phyloP scores from a whole-genome alignment of 2,888 invertebrate species.

The Erpobdella octoculata region DNA sequence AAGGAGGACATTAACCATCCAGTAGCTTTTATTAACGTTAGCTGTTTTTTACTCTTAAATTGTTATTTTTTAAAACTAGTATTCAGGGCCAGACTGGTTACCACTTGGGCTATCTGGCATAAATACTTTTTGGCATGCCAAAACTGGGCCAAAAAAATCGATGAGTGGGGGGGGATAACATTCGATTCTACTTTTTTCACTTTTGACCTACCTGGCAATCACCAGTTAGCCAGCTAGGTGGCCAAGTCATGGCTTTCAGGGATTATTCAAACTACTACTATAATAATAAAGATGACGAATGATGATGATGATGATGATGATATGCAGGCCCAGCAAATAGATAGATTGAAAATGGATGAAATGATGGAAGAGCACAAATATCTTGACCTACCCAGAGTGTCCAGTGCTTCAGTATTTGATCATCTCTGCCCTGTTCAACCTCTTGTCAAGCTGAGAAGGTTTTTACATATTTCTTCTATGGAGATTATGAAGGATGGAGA shows the following conservation, averaged over 20 bases:
- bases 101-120: too few species aligned
- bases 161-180: too few species aligned
- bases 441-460: constrained; percentile 43
- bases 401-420: constrained; percentile 77
- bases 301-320: neutral
- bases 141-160: too few species aligned
- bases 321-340: constrained; percentile 72
- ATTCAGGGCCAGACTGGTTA: too few species aligned
- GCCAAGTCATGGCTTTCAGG: too few species aligned
- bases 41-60: too few species aligned
- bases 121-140: too few species aligned
- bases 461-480: constrained; percentile 24
- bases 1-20: constrained; percentile 65
- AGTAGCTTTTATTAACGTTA: constrained; percentile 68
- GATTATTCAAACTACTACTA: neutral
- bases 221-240: too few species aligned
- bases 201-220: too few species aligned
- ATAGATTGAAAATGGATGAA: constrained; percentile 76
- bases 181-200: too few species aligned
- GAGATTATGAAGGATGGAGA: neutral
- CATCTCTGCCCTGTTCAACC: constrained; percentile 63
- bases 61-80: too few species aligned
- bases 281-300: neutral
- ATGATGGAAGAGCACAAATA: constrained; percentile 81
- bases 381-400: constrained; percentile 75